A percentile compares a stretch with the other conserved stretches of the same genome.
phyloP scores from a whole-genome alignment of 2,797 vertebrate species.

The Sorex maritimensis region DNA sequence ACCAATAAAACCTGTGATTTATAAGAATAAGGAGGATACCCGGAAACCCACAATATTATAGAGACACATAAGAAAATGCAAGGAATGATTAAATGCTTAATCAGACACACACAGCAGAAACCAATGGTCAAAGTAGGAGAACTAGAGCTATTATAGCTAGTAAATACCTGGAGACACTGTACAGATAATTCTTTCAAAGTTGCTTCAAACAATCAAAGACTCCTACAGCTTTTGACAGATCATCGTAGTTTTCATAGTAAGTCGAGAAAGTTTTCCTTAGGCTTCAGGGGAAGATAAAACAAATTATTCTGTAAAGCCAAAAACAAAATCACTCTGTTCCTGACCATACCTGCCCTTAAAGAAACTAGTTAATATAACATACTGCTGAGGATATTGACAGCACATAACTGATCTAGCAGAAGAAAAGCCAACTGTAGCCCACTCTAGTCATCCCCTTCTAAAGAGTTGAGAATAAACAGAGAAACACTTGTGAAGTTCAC shows the following conservation, averaged over 20 bases:
- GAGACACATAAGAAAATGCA: neutral
- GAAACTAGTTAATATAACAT: neutral
- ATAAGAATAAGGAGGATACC: neutral
- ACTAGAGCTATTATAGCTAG: neutral
- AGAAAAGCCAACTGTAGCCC: neutral
- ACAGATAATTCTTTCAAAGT: neutral
- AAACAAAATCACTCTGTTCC: neutral
- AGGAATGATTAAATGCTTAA: neutral
- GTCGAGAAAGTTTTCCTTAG: neutral
- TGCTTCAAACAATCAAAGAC: neutral
- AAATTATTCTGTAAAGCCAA: too few species aligned
- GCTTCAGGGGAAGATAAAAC: neutral
- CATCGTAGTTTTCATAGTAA: slow-evolving; percentile 14
- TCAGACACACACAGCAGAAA: neutral
- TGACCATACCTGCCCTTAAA: neutral
- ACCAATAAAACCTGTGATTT: neutral
- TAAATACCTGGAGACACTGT: neutral
- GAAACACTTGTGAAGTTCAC: slow-evolving; percentile 4
- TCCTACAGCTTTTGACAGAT: neutral
- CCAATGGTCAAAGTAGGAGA: neutral
- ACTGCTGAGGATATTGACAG: neutral
- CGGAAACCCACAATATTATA: neutral
- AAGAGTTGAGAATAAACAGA: neutral
- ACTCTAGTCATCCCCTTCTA: neutral
- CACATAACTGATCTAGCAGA: neutral